Evolutionary conservation across 1,140 invertebrate genomes (phyloP), one percentile per base, ranked within the genome.

Genomic region (Rhysida immarginata): DNA sequence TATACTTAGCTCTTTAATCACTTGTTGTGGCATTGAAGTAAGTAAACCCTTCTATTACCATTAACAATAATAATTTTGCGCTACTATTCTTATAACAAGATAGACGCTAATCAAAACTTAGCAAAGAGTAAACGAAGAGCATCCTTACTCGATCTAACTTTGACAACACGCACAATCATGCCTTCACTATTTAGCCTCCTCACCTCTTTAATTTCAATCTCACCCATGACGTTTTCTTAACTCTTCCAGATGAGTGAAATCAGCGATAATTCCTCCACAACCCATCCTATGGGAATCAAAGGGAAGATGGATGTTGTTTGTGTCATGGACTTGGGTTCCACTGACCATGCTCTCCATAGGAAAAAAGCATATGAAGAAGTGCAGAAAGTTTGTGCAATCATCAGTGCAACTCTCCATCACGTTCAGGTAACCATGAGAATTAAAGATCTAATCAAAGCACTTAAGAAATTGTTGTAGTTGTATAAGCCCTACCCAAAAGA

Each of bases 301-400:
- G 50, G 54, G 3, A 64, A 59, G 45, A 93, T 94, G 85, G 89
- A 93, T 70, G 86, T 95, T 46, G 90, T 85, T 54, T 90, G 87
- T 77, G 83, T 96, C 50, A 77, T 94, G 60, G 90, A 94, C 72
- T 71, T 88, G 25, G 79, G 82, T 63, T 79, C 83, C 67, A 69
- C 76, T 18, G 78, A 82, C 60, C 76, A 84, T 69, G 69, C 87
- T 53, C 67, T 71, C 48, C 81, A 89, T 57, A 76, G 88, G 51
- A 83, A 81, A 71, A 80, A 79, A 69, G 86, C 87, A 20, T 75
- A 87, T 25, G 88, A 92, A 61, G 87, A 91, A 75, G 79, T 93
- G 18, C 80, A 81, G 63, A 78, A 82, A 67, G 86, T 86, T 26
- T 87, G 87, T 61, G 74, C 78, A 57, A 68, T 82, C 49, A 79